Conservation (phyloP, 2,113 vertebrate species). For the Calyptommatus sinebrachiatus region DNA sequence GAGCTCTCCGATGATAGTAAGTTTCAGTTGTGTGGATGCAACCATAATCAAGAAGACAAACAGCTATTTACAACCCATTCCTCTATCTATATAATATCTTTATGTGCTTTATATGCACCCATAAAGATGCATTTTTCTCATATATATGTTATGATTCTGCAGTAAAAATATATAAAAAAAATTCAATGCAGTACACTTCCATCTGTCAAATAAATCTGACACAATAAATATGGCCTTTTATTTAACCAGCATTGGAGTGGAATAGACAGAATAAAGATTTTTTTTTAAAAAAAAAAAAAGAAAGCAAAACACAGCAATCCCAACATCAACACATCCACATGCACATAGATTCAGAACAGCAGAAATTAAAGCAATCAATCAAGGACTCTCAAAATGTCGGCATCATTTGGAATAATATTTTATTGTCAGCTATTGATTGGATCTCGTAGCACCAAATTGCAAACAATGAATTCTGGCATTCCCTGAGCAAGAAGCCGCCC, state of each 20-base stretch:
- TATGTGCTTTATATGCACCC: background rate
- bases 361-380: conserved; percentile 76
- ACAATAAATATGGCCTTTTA: conserved; percentile 73
- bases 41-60: background rate
- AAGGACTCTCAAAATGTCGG: conserved; percentile 58
- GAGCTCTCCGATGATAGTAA: too few relatives aligned
- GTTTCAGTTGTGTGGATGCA: background rate
- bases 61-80: background rate
- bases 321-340: background rate
- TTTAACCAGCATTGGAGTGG: conserved; percentile 67
- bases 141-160: conserved; percentile 43
- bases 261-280: conserved; percentile 57
- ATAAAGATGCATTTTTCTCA: conserved; percentile 21
- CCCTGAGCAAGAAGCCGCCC: conserved; percentile 59
- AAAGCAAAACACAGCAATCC: background rate
- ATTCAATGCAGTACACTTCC: conserved; percentile 34
- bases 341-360: conserved; percentile 60
- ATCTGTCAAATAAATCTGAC: conserved; percentile 72
- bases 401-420: conserved; percentile 69
- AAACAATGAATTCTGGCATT: conserved; percentile 68
- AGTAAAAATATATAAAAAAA: conserved; percentile 45
- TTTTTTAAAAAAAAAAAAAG: conserved; percentile 10
- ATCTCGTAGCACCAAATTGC: conserved; percentile 65
- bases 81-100: conserved; percentile 29
- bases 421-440: conserved; percentile 71